Evolutionary conservation across 2,113 vertebrate genomes (phyloP), one percentile per base, ranked within the genome.

Genomic region (Cygnus atratus): DNA sequence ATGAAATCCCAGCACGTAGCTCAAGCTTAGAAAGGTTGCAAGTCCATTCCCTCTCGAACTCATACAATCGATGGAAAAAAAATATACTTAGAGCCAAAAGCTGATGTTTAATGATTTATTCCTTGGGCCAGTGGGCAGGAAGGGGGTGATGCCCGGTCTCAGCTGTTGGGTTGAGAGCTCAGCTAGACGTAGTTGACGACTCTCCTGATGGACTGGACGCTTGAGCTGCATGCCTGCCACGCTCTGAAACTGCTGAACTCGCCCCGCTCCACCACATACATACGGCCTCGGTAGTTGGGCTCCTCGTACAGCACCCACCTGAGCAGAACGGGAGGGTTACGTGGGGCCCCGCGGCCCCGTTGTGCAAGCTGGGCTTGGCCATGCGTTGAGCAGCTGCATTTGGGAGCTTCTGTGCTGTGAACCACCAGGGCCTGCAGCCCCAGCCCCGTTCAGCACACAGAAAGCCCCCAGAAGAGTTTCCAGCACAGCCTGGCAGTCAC

Each of bases 241-340:
- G 98, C 98, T 0, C 96, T 98, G 89, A 98, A 99, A 97, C 92
- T 98, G 97, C 97, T 97, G 98, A 98, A 99, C 89, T 99, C 96
- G 0, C 99, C 99, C 9, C 98, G 97, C 97, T 99, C 99, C 95
- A 99, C 98, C 58, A 99, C 97, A 67, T 99, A 99, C 99, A 99
- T 99, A 58, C 98, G 98, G 29, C 99, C 99, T 2, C 97, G 98
- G 97, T 99, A 99, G 98, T 98, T 99, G 31, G 99, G 99, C 97
- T 99, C 99, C 97, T 99, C 98, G 2, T 99, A 99, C 96, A 99
- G 98, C 97, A 99, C 99, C 99, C 99, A 99, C 97, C 99, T 99
- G 76, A 55, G 90, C 50, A 66, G 63, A 92, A 58, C 87, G n/a
- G 41, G 24, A 57, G 54, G 28, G 22, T 66, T 41, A 67, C n/a